phyloP scores from a whole-genome alignment of 2,797 vertebrate genomes.

The Intellagama lesueurii region DNA sequence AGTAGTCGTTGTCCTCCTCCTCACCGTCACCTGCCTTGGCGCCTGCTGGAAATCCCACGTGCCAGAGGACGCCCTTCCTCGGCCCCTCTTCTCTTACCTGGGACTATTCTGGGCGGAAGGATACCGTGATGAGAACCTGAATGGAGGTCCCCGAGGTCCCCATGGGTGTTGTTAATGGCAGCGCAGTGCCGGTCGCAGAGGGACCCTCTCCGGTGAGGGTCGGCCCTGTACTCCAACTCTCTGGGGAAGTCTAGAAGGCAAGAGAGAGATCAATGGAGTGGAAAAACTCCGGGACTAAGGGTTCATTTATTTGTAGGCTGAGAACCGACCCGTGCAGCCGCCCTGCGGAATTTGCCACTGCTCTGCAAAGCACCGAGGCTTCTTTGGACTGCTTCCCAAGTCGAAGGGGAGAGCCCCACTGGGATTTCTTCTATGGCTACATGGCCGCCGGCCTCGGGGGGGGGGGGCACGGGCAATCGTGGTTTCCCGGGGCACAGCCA shows the following conservation, averaged over 20 bases:
- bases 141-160: conserved; percentile 64
- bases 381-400: not conserved
- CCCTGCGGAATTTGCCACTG: not conserved
- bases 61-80: accelerated
- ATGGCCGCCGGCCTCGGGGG: too few relatives aligned
- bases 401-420: too few relatives aligned
- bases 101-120: conserved; percentile 71
- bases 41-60: too few relatives aligned
- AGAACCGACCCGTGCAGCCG: accelerated
- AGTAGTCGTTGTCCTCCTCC: too few relatives aligned
- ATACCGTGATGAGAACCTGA: conserved; percentile 72
- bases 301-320: not conserved
- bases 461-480: not conserved
- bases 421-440: too few relatives aligned
- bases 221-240: conserved; percentile 58
- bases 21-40: too few relatives aligned
- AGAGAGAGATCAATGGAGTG: accelerated
- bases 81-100: conserved; percentile 58
- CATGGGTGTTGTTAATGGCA: conserved; percentile 58
- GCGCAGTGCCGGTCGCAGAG: conserved; percentile 68
- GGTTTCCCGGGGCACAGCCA: not conserved
- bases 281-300: too few relatives aligned
- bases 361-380: not conserved
- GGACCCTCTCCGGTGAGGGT: conserved; percentile 64
- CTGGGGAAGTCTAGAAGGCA: conserved; percentile 74